Conservation (phyloP, 2,113 vertebrate species). For the Myodes glareolus region DNA sequence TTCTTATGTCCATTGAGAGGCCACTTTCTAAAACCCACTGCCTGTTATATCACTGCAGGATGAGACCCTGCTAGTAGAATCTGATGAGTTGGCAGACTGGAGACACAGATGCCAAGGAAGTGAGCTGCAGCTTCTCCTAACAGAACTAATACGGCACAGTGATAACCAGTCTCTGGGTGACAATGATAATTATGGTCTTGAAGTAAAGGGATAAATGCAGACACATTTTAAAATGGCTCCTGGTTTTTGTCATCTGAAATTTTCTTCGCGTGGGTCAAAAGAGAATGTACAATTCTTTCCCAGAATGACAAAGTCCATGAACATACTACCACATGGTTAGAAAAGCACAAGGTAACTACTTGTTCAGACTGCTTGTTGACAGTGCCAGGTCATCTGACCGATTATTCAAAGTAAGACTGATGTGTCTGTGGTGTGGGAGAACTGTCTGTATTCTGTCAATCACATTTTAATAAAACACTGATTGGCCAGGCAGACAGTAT, state of each 20-base stretch:
- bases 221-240: conserved; percentile 37
- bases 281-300: background rate
- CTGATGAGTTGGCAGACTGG: conserved; percentile 57
- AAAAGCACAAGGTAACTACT: conserved; percentile 28
- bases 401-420: conserved; percentile 8
- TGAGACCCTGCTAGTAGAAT: background rate
- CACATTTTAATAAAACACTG: too few species aligned
- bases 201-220: conserved; percentile 52
- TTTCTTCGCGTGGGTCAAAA: conserved; percentile 5
- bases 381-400: conserved; percentile 40
- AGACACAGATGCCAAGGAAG: conserved; percentile 42
- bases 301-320: background rate
- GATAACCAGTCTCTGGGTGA: conserved; percentile 36
- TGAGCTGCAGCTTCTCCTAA: conserved; percentile 12
- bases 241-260: conserved; percentile 39
- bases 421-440: too few species aligned
- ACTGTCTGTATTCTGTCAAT: too few species aligned
- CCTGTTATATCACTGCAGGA: conserved; percentile 43
- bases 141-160: conserved; percentile 49
- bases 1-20: background rate
- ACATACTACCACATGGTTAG: background rate
- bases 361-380: conserved; percentile 21
- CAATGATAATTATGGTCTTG: conserved; percentile 46
- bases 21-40: conserved; percentile 30
- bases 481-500: too few species aligned